Base-by-base conservation (phyloP, 2,888 invertebrate genomes). In the Habrosyne pyritoides region DNA sequence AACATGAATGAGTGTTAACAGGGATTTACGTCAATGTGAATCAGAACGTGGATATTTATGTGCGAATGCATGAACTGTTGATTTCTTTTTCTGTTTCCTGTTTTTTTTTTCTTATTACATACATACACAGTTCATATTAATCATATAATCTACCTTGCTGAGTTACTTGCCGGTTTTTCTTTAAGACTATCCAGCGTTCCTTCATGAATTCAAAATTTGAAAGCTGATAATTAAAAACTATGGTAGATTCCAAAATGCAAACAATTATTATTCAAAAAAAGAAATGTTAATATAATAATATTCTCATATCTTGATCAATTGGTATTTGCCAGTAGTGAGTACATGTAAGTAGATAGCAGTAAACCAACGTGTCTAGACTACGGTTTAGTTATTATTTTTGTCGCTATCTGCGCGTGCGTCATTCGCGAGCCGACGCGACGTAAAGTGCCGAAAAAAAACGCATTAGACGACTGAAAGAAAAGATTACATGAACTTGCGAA, bases 361-460 rank as follows among this genome's bases (percentile, higher is more conserved):
- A 63, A 64, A 59, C 56, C 56, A 54, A 52, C 58, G 58, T 60
- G 83, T 78, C 80, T 79, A 84, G 83, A 81, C 84, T 66, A 62
- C 50, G 79, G 76, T 69, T 78, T 71, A 72, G 74, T 71, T 77
- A 81, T 81, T 84, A 86, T 85, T 84, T 81, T 69, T 67, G 84
- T 81, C 76, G 73, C 76, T 63, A 18, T 53, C 53, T 69, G 67
- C 70, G 68, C 73, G 86, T 86, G 86, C 87, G 86, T 87, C 87
- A 86, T 75, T 71, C 61, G 69, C 71, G 64, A 60, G 56, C 71
- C 83, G 87, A 83, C 87, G 84, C 83, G 87, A 83, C 87, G 84
- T 77, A 81, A 81, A 64, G 65, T 66, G 64, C 73, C 70, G 70
- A 78, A 84, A 42, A 42, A 18, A 8, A 82, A 72, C 59, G 67